phyloP scores from a whole-genome alignment of 30 jellyfish, hydroid and myxozoan species.

The Turritopsis dohrnii region DNA sequence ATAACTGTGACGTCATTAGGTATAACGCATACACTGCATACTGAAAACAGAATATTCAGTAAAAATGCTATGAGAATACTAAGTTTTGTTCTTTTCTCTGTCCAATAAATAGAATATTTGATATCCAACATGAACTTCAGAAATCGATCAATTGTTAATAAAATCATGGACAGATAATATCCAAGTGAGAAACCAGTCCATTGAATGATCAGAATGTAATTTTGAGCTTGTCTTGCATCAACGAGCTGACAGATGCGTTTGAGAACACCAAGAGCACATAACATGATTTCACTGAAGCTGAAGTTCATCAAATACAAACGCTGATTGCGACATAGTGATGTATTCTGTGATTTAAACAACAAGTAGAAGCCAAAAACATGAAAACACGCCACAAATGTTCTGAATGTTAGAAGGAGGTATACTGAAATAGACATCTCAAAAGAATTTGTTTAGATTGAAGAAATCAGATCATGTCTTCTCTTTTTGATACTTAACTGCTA shows the following conservation, averaged over 20 bases:
- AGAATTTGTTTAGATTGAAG: too few relatives aligned
- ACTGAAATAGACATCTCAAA: not conserved
- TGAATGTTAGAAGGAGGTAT: not conserved
- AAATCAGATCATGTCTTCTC: not conserved
- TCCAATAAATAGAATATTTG: slow-evolving; percentile 6
- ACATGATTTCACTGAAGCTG: not conserved
- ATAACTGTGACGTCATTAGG: not conserved
- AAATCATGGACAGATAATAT: not conserved
- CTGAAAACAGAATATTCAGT: not conserved
- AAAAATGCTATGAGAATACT: not conserved
- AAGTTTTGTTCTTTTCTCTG: not conserved
- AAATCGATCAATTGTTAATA: not conserved
- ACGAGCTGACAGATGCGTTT: not conserved
- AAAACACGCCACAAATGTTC: not conserved
- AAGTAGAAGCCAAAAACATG: slow-evolving; percentile 4
- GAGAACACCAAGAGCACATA: not conserved
- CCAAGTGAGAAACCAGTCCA: slow-evolving; percentile 24
- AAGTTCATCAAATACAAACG: slow-evolving; percentile 9
- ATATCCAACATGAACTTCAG: not conserved
- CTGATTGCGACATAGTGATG: slow-evolving; percentile 8
- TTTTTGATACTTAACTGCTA: not conserved
- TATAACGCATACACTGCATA: not conserved
- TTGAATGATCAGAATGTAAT: not conserved
- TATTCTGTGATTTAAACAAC: not conserved
- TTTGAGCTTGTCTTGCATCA: not conserved